Base-by-base conservation (phyloP, 2,888 invertebrate genomes). In the Cosmia pyralina region DNA sequence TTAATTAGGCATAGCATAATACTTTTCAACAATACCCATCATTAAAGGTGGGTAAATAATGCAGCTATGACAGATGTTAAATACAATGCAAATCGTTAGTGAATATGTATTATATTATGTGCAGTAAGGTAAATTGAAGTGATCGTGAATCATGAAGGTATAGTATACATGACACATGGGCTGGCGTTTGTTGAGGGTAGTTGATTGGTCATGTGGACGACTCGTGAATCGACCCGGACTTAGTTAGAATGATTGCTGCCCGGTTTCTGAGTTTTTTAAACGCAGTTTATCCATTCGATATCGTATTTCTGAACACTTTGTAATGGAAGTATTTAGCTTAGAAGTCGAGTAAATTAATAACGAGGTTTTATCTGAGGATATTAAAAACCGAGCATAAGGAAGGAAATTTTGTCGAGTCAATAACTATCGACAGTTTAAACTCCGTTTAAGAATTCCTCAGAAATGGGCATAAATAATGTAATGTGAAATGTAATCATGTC, bases 81-180 rank as follows among this genome's bases (percentile, higher is more conserved):
- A 46, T 75, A 72, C 70, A 78, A 83, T 81, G 70, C 50, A 81
- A 72, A 75, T 80, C 53, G 50, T 83, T 81, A 69, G 63, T 55
- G 65, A 64, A 69, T 72, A 68, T 58, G 38, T 62, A 66, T 60
- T 63, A 55, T 38, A 28, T 28, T 28, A 57, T 28, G 44, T 66
- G 63, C 57, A 63, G 38, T 22, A 52, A 67, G 41, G 67, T 65
- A 57, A 8, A 59, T 64, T 53, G 48, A 72, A 58, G 62, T 44
- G 13, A 70, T 60, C 44, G 68, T 81, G 81, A 81, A 69, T 81
- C 84, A 78, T 63, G 50, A 68, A 68, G 59, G 62, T 66, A 44
- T 72, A 55, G 22, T 60, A 13, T 15, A 62, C 69, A 58, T 57
- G 69, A 28, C 77, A 72, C 64, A 75, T 57, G 46, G 44, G 55